Evolutionary conservation across 2,888 invertebrate species (phyloP).

Genomic region (Hemicrepidius hirtus): DNA sequence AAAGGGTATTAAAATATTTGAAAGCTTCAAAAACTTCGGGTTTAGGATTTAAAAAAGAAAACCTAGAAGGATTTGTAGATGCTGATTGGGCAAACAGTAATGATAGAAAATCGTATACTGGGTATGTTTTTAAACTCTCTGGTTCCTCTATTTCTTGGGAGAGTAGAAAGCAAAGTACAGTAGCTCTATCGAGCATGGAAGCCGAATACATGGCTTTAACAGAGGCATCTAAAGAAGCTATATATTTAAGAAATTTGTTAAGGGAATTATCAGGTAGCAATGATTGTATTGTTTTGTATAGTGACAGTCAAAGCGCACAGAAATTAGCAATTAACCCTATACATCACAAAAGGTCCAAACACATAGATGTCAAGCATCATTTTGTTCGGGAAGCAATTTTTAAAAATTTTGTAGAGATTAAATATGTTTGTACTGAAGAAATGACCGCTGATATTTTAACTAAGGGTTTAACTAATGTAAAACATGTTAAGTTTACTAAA

Average conservation of each 20-base stretch:
- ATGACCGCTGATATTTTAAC: constrained; percentile 54
- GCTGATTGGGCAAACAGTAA: constrained; percentile 58
- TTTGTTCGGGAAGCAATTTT: constrained; percentile 51
- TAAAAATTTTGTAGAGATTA: constrained; percentile 38
- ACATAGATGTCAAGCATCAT: constrained; percentile 55
- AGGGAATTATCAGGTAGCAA: constrained; percentile 26
- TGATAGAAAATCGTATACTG: constrained; percentile 68
- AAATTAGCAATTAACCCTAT: constrained; percentile 38
- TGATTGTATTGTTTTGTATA: constrained; percentile 20
- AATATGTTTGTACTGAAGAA: constrained; percentile 50
- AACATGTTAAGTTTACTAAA: constrained; percentile 48
- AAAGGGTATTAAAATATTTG: constrained; percentile 55
- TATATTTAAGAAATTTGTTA: constrained; percentile 46
- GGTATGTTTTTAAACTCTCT: constrained; percentile 59
- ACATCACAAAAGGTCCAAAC: constrained; percentile 50
- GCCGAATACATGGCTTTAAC: constrained; percentile 62
- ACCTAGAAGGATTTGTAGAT: constrained; percentile 57
- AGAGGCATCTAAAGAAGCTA: constrained; percentile 58
- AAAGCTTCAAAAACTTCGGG: constrained; percentile 51
- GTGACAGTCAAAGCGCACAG: constrained; percentile 49
- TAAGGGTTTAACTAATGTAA: constrained; percentile 43
- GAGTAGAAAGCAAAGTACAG: constrained; percentile 62
- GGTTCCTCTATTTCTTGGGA: constrained; percentile 60
- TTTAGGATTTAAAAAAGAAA: constrained; percentile 50
- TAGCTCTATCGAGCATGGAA: constrained; percentile 62